Evolutionary conservation across 2,888 invertebrate species (phyloP), one percentile per base, ranked within the genome.

Genomic region (Diarsia dahlii): DNA sequence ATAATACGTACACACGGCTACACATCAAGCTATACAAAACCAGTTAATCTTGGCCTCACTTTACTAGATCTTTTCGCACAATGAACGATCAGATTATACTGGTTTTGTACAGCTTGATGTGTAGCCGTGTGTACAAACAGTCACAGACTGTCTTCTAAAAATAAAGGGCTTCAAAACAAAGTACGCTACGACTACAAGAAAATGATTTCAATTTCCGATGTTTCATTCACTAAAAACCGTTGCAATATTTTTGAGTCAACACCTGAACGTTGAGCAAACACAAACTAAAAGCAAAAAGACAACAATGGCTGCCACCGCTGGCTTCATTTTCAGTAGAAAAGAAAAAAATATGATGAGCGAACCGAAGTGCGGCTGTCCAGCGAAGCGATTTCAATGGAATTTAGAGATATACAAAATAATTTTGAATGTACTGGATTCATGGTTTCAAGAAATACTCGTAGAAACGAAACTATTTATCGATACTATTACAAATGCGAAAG

Each of bases 211-310:
- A 88, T 87, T 82, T 80, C 83, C 89, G 81, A 87, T 88, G 88
- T 89, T 87, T 89, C 90, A 90, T 90, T 90, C 87, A 82, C 87
- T 89, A 88, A 89, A 91, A 91, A 88, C 85, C 82, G 80, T 88
- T 88, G 90, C 91, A 91, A 92, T 92, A 92, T 92, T 92, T 92
- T 91, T 89, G 85, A 90, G 89, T 89, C 91, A 92, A 92, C 92
- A 93, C 92, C 92, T 91, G 90, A 88, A 88, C 87, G 87, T 75
- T 86, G 88, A 80, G 85, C 89, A 89, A 90, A 90, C 87, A 89
- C 54, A 82, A 88, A 90, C 84, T 84, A 87, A 88, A 88, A 89
- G 86, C 77, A 89, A 89, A 90, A 88, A 83, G 69, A 87, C 81
- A 85, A 88, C 88, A 90, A 90, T 87, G 79, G 86, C 86, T 71